Evolutionary conservation across 2,888 invertebrate genomes (phyloP), one percentile per base, ranked within the genome.

Genomic region (Euzophera pinguis): DNA sequence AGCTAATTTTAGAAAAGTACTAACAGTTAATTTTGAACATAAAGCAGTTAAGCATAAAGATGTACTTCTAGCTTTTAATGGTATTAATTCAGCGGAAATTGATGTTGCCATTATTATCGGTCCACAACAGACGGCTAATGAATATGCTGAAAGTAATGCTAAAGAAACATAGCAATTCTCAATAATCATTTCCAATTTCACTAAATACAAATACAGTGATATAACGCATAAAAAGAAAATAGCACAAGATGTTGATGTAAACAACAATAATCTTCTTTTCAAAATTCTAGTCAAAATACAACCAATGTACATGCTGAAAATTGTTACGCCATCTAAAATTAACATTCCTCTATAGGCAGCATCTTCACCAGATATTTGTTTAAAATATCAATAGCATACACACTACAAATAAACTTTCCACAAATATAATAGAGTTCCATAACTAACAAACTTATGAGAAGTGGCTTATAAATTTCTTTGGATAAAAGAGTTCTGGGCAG

Each of bases 121-220:
- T 0, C 76, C 78, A 57, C 62, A 68, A 47, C 71, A 69, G 9
- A 73, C 56, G 17, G 68, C 54, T 48, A 76, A 58, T 2, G 75
- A 71, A 53, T 65, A 73, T 3, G 53, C 47, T 17, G 58, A 47
- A 14, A 73, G 41, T 53, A 74, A 56, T 9, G 47, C 17, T n/a
- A 73, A 37, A 4, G 71, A 61, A 0, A 68, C 35, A 51, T 62
- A 64, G 3, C 57, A 56, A 39, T 72, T 70, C 39, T 74, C 72
- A 0, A 3, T 1, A 16, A 73, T 57, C 8, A 68, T 3, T n/a
- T 45, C 22, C 10, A 65, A 47, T 3, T 51, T 48, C 6, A 69
- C 64, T 10, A 72, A 57, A 57, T 65, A 73, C 9, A 71, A 56
- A 49, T 73, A 73, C 3, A 68, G 37, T 1, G 71, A 64, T 22